phyloP scores from a whole-genome alignment of 2,888 invertebrate species.

The Heliconius charithonia region DNA sequence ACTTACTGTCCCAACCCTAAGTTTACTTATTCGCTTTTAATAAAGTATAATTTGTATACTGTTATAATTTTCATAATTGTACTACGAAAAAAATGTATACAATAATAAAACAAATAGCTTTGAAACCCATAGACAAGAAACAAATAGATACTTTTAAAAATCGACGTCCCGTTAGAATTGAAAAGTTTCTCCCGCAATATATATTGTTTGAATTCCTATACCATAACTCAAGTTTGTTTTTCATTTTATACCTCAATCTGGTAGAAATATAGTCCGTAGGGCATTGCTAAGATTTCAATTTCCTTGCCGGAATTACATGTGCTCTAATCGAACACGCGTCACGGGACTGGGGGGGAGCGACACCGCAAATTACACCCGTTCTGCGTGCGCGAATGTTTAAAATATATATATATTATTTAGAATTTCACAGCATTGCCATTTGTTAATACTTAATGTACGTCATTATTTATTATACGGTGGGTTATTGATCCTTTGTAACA shows the following conservation, averaged over 20 bases:
- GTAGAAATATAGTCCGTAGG: slow-evolving; percentile 76
- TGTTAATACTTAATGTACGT: slow-evolving; percentile 64
- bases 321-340: slow-evolving; percentile 83
- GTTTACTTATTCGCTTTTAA: too few relatives aligned
- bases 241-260: slow-evolving; percentile 69
- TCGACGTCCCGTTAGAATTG: slow-evolving; percentile 24
- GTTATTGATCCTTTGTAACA: slow-evolving; percentile 21
- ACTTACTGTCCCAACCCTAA: too few relatives aligned
- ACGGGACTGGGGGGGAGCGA: slow-evolving; percentile 65
- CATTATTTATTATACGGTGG: slow-evolving; percentile 56
- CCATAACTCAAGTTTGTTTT: slow-evolving; percentile 63
- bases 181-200: slow-evolving; percentile 26
- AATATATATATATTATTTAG: slow-evolving; percentile 68
- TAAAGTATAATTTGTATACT: too few relatives aligned
- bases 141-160: slow-evolving; percentile 24
- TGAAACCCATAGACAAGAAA: slow-evolving; percentile 14
- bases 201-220: slow-evolving; percentile 28
- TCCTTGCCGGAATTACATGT: slow-evolving; percentile 83
- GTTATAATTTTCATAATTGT: background rate
- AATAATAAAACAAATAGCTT: slow-evolving; percentile 1
- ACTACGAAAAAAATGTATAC: background rate
- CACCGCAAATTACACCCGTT: slow-evolving; percentile 80
- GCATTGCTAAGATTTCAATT: slow-evolving; percentile 84
- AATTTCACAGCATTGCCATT: slow-evolving; percentile 53
- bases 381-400: slow-evolving; percentile 78